phyloP scores from a whole-genome alignment of 2,888 invertebrate genomes.

The Atherix ibis region DNA sequence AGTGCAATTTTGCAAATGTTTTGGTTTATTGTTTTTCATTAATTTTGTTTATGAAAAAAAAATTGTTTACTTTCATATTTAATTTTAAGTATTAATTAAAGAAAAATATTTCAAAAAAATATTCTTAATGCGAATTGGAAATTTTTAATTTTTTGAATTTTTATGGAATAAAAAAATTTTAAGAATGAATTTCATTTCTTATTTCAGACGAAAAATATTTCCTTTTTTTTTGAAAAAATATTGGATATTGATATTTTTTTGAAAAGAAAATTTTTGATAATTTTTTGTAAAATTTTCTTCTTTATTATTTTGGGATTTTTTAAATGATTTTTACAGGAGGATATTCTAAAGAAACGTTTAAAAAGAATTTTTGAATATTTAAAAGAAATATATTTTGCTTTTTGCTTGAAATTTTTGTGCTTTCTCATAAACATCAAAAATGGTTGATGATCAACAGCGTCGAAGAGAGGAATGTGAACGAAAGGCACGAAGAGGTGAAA shows the following conservation, averaged over 20 bases:
- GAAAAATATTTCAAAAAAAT: too few species aligned
- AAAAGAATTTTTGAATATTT: too few species aligned
- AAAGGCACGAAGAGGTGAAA: slow-evolving; percentile 76
- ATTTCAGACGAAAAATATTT: slow-evolving; percentile 5
- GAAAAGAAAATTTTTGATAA: background rate
- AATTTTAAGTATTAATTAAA: too few species aligned
- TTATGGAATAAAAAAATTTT: too few species aligned
- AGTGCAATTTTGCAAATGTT: too few species aligned
- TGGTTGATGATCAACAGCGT: slow-evolving; percentile 38
- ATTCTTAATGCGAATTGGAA: too few species aligned
- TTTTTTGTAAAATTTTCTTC: slow-evolving; percentile 1
- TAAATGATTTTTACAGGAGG: too few species aligned
- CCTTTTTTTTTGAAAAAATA: background rate
- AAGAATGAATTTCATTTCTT: too few species aligned
- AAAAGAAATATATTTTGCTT: slow-evolving; percentile 4
- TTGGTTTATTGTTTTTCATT: slow-evolving; percentile 8
- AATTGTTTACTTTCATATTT: slow-evolving; percentile 1
- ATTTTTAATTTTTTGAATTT: too few species aligned
- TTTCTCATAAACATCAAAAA: too few species aligned
- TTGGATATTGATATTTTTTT: background rate
- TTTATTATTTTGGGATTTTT: slow-evolving; percentile 2
- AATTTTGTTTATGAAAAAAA: slow-evolving; percentile 2
- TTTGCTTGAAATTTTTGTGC: slow-evolving; percentile 9
- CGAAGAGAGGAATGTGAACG: slow-evolving; percentile 84
- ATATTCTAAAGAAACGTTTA: too few species aligned